Evolutionary conservation across 2,797 vertebrate genomes (phyloP), one percentile per base, ranked within the genome.

Genomic region (Aselliscus stoliczkanus): DNA sequence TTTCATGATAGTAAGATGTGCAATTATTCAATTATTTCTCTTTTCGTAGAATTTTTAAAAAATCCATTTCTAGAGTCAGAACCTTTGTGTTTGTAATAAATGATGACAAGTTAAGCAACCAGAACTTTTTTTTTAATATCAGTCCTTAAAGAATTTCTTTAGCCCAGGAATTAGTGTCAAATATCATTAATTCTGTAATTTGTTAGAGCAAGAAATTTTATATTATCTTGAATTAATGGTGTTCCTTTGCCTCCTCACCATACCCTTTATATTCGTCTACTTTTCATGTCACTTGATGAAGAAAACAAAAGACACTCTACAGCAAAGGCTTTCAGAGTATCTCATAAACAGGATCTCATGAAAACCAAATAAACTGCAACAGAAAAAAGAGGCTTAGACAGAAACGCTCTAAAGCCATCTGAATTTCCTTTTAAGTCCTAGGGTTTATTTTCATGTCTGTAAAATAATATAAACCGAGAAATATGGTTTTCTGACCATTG

Each of bases 111-210:
- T 73, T 88, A 89, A 89, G 12, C 13, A 93, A 84, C 29, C 44
- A 81, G 17, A 18, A 7, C 17, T 56, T 12, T 47, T 79, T 47
- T 64, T 18, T 21, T 10, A 72, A 34, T 42, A 37, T 86, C 34
- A 82, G 1, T 17, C 9, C 14, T 21, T 87, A 31, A 75, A 90
- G 27, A 25, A 69, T 89, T 93, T 94, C 58, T 64, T 84, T 90
- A 64, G 37, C 54, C 20, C 34, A 92, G 31, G 37, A 94, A 73
- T 96, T 96, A 77, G 39, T 90, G 73, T 95, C 20, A 77, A 88
- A 96, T 93, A 77, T 84, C 56, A 93, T 96, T 77, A 93, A 89
- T 85, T 92, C 29, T 93, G 2, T 81, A 88, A 96, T 79, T 84
- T 73, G 18, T 56, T 72, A 34, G 42, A 87, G 56, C 37, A 88